phyloP scores from a whole-genome alignment of 2,113 vertebrate species.

The Ptilonorhynchus violaceus region DNA sequence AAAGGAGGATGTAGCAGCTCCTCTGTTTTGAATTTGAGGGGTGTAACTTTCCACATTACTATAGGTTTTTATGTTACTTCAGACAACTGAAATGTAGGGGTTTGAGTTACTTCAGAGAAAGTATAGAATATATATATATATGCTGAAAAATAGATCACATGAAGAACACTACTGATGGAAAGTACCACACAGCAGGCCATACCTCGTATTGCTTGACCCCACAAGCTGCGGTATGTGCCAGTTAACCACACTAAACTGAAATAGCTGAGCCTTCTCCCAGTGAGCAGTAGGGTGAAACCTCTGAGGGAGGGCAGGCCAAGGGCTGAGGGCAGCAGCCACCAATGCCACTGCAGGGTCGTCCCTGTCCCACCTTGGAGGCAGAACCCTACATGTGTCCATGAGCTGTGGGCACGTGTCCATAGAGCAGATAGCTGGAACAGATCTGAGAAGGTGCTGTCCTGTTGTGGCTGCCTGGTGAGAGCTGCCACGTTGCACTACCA shows the following conservation, averaged over 20 bases:
- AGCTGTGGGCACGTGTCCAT: fast-evolving
- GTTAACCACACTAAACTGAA: not conserved
- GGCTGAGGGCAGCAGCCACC: not conserved
- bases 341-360: fast-evolving
- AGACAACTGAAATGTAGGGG: not conserved
- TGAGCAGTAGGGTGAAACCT: not conserved
- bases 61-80: not conserved
- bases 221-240: not conserved
- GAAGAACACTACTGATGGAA: not conserved
- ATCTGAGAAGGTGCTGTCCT: not conserved
- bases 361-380: not conserved
- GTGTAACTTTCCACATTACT: not conserved
- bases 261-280: not conserved
- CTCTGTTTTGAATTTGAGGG: not conserved
- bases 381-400: fast-evolving
- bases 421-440: not conserved
- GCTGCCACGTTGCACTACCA: fast-evolving
- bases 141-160: not conserved
- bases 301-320: not conserved
- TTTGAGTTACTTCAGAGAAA: not conserved
- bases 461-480: not conserved
- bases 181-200: not conserved
- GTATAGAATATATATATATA: not conserved
- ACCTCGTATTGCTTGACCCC: fast-evolving
- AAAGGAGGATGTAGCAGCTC: not conserved